Evolutionary conservation across 2,113 vertebrate species (phyloP), one percentile per base, ranked within the genome.

Genomic region (Microcebus murinus): DNA sequence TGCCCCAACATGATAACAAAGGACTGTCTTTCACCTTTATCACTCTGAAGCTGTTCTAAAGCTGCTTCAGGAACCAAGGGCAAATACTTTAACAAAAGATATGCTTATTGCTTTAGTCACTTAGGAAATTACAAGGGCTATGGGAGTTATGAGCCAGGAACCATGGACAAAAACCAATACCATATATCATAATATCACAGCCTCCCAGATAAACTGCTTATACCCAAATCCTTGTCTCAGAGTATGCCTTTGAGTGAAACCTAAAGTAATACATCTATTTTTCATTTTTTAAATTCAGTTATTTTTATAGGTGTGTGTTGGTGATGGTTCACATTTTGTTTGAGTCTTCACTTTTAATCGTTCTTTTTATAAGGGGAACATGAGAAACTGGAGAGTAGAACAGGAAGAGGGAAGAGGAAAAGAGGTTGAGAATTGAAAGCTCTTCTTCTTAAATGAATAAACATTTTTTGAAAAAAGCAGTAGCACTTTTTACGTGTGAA

Each of bases 401-500:
- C 39, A 59, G 68, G 67, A 86, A 74, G n/a, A 55, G 90, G 34
- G 55, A 55, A 63, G 29, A 68, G 13, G 12, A 50, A 91, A 29
- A 61, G 52, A 63, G 52, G 42, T 8, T 3, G 18, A 73, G 61
- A 73, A 50, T 13, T 59, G 67, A 87, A 91, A 87, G 45, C 57
- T 76, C n/a, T 57, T 96, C 91, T 74, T n/a, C 65, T 42, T 76
- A 34, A 71, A 50, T 50, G 86, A 96, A 52, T 61, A 91, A 92
- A 65, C 45, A 68, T 29, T 71, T 89, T 79, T 87, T 86, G 65
- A 25, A 91, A 79, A 90, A 82, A 92, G 92, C 96, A 93, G 79
- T 76, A 68, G 39, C 57, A 29, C 77, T 59, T 90, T 79, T 65
- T 36, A 91, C 80, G 88, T 95, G 97, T 68, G 96, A 97, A 95